Conservation (phyloP, 2,797 vertebrate species). For the Hephaestus fuliginosus region DNA sequence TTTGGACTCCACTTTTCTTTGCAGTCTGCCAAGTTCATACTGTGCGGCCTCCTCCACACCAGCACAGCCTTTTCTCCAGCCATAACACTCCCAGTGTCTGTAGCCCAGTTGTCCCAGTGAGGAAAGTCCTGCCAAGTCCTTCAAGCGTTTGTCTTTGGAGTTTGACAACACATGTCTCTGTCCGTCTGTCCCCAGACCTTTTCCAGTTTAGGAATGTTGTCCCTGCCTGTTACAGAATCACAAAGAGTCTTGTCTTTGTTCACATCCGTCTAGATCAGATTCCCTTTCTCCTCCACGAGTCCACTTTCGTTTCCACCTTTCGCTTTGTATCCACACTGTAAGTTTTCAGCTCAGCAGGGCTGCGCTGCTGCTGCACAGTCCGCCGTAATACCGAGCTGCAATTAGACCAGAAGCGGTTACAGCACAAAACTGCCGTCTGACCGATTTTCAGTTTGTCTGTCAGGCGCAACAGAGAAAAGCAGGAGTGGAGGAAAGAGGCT, state of each 20-base stretch:
- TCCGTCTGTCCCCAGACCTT: slow-evolving; percentile 72
- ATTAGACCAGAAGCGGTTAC: slow-evolving; percentile 96
- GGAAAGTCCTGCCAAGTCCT: slow-evolving; percentile 73
- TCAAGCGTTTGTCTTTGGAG: slow-evolving; percentile 62
- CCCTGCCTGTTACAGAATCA: slow-evolving; percentile 66
- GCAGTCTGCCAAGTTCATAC: slow-evolving; percentile 42
- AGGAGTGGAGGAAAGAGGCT: slow-evolving; percentile 72
- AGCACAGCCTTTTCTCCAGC: slow-evolving; percentile 47
- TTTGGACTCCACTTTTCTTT: slow-evolving; percentile 30
- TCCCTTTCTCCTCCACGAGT: slow-evolving; percentile 46
- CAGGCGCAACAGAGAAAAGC: slow-evolving; percentile 55
- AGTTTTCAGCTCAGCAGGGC: slow-evolving; percentile 92
- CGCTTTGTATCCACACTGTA: slow-evolving; percentile 56
- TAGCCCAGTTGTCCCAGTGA: slow-evolving; percentile 67
- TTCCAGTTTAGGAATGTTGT: slow-evolving; percentile 76
- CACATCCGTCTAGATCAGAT: slow-evolving; percentile 58
- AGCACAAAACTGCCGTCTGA: slow-evolving; percentile 69
- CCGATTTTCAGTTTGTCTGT: slow-evolving; percentile 38
- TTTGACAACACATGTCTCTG: slow-evolving; percentile 69
- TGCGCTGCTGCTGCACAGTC: slow-evolving; percentile 88
- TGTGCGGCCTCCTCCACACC: slow-evolving; percentile 44
- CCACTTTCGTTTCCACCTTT: slow-evolving; percentile 50
- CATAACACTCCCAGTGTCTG: slow-evolving; percentile 74
- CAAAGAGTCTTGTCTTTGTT: slow-evolving; percentile 72
- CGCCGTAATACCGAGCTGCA: slow-evolving; percentile 94